Evolutionary conservation across 2,113 vertebrate species (phyloP), one percentile per base, ranked within the genome.

Genomic region (Chloebia gouldiae): DNA sequence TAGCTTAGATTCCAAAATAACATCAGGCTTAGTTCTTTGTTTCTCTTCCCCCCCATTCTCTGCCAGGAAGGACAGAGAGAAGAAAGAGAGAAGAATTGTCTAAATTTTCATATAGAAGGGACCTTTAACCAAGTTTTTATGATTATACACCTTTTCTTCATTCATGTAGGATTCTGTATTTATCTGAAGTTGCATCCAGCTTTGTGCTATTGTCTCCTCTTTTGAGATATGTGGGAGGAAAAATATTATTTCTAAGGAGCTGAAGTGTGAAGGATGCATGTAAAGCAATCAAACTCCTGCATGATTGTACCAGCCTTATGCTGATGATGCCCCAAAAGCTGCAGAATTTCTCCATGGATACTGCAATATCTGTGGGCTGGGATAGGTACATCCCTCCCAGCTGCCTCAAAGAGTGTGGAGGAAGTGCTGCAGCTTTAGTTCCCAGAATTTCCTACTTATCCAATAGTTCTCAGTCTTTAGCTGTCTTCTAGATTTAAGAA

Each of bases 271-370:
- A 76, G 69, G 63, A 79, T 83, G 53, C 77, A 80, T 66, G 68
- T 75, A 78, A 90, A 93, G 72, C 47, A 79, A 78, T 60, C 76
- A 79, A 61, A 84, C 61, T 90, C 88, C 88, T 79, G 49, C 45
- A 35, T 86, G 82, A 56, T 61, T 64, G 33, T 93, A 75, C 87
- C 89, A 90, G 93, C 78, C 40, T 85, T 93, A 81, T 85, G 81
- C 49, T 93, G 93, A 87, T 84, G 86, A 93, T 96, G 94, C 91
- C 94, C 95, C 93, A 97, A 95, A 93, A 96, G 94, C 91, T 95
- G 93, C 95, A 96, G 94, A 96, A 96, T 97, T 96, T 94, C 92
- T 87, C 91, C 89, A 84, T 96, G 88, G 90, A 96, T 95, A 93
- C 92, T 83, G 83, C 4, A 3, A 4, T 92, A 77, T 91, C 81